Conservation (phyloP, 2,797 vertebrate genomes). For the Scyliorhinus canicula region DNA sequence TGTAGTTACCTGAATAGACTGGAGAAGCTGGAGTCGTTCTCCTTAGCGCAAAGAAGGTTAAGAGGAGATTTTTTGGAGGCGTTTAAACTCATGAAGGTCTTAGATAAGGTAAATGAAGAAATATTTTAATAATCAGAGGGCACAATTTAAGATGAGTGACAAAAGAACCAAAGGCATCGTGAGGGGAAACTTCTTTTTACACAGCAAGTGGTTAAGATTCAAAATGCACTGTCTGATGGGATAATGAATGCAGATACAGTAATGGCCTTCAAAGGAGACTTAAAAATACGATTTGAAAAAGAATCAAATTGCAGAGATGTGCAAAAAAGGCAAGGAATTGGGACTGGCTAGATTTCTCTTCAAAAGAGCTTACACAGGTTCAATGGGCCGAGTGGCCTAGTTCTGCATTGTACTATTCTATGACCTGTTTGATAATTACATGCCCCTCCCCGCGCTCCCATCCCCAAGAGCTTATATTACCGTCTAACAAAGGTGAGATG, state of each 20-base stretch:
- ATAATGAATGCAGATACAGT: background rate
- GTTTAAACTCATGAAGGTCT: background rate
- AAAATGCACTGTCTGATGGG: background rate
- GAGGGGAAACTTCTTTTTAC: background rate
- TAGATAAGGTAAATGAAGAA: background rate
- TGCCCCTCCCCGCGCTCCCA: background rate
- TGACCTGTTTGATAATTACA: background rate
- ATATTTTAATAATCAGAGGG: background rate
- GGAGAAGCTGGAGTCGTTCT: background rate
- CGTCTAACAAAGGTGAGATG: background rate
- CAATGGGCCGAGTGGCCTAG: background rate
- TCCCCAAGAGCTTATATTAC: background rate
- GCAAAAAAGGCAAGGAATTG: background rate
- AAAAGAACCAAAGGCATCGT: background rate
- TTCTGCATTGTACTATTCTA: background rate
- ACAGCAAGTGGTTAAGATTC: too few relatives aligned
- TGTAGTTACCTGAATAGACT: background rate
- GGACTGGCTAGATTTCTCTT: background rate
- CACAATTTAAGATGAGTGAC: background rate
- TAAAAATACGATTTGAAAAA: background rate
- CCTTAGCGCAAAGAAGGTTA: background rate
- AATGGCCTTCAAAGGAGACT: background rate
- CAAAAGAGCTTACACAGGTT: background rate
- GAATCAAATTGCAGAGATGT: background rate
- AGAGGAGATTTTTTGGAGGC: background rate